Base-by-base conservation (phyloP, 1,140 invertebrate genomes). In the Halictus rubicundus region DNA sequence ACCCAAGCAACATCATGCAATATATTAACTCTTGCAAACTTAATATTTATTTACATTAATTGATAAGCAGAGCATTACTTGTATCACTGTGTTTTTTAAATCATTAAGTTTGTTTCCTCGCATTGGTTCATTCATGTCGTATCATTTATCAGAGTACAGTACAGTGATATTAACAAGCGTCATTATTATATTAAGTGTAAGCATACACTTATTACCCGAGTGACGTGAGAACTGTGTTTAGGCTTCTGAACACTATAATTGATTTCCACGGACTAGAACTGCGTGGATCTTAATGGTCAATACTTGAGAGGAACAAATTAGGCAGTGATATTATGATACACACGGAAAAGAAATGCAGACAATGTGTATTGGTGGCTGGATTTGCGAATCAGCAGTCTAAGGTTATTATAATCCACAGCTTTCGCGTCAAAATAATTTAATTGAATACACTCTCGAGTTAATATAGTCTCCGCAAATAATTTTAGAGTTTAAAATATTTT, bases 331-430 rank as follows among this genome's bases (percentile, higher is more conserved):
- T 80, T 80, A 87, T 71, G 73, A 81, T 82, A 84, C 78, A 89
- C 78, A 87, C 84, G 72, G 81, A 80, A 81, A 89, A 87, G 66
- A 91, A 90, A 92, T 93, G 93, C 92, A 93, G 93, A 93, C 93
- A 93, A 93, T 93, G 93, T 93, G 93, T 93, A 92, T 93, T 93
- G 93, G 93, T 92, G 92, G 93, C 92, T 93, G 88, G 91, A 92
- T 89, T 89, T 87, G 75, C 46, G 87, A 78, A 72, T 87, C 84
- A 81, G 82, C 84, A 86, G 84, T 70, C 57, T 77, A 73, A 66
- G 77, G 72, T 70, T 83, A 80, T 37, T 65, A 80, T 60, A 80
- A 81, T 84, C 61, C 60, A 75, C 57, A 83, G 69, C 66, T 84
- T 85, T 71, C 83, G 84, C 80, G 83, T 82, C 68, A 72, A 85